Evolutionary conservation across 1,140 invertebrate species (phyloP).

Genomic region (Tetraneura akinire): DNA sequence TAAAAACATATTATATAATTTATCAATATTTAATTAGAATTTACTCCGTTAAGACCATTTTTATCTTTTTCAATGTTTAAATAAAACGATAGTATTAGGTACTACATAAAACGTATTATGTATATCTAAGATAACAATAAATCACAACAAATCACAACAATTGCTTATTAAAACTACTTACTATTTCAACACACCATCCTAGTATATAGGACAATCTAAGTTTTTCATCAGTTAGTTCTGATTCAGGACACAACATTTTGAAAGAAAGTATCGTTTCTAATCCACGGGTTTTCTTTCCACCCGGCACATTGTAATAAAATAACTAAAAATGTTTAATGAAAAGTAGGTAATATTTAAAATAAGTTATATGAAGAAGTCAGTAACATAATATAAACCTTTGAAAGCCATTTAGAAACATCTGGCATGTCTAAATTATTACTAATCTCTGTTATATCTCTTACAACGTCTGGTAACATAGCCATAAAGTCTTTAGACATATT

Average conservation of each 20-base stretch:
- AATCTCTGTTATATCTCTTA: conserved; percentile 76
- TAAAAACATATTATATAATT: too few relatives aligned
- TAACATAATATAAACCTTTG: conserved; percentile 65
- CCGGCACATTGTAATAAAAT: conserved; percentile 79
- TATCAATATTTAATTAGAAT: too few relatives aligned
- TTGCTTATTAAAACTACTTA: conserved; percentile 60
- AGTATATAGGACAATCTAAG: conserved; percentile 78
- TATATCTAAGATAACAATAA: too few relatives aligned
- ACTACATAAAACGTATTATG: too few relatives aligned
- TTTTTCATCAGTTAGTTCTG: conserved; percentile 73
- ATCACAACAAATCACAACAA: too few relatives aligned
- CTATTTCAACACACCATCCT: conserved; percentile 94
- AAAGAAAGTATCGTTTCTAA: conserved; percentile 79
- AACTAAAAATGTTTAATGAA: conserved; percentile 63
- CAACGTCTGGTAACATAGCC: conserved; percentile 81
- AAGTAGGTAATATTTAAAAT: conserved; percentile 51
- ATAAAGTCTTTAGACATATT: conserved; percentile 84
- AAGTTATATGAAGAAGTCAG: neutral
- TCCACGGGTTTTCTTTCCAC: conserved; percentile 78
- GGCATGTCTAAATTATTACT: conserved; percentile 72
- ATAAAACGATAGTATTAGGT: too few relatives aligned
- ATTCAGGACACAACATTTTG: conserved; percentile 66
- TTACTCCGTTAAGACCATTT: too few relatives aligned
- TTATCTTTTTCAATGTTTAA: too few relatives aligned
- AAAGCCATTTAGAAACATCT: conserved; percentile 76